Evolutionary conservation across 2,797 vertebrate species (phyloP).

Genomic region (Petrocephalus sullivani): DNA sequence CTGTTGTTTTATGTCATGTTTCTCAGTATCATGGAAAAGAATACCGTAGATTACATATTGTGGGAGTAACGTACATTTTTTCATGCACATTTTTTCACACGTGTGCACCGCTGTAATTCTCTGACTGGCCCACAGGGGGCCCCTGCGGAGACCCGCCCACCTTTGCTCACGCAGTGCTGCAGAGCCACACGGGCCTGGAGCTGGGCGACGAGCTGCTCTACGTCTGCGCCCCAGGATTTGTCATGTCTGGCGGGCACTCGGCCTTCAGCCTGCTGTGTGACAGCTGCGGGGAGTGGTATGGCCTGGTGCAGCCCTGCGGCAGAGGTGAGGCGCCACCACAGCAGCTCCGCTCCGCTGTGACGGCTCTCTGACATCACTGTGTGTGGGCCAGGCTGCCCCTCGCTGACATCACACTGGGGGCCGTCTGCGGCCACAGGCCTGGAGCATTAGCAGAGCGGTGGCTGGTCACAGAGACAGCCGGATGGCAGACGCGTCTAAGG

Average conservation of each 20-base stretch:
- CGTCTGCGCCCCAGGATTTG: constrained; percentile 69
- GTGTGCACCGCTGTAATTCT: not conserved
- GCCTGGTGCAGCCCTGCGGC: constrained; percentile 79
- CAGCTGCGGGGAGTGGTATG: constrained; percentile 94
- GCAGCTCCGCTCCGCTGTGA: not conserved
- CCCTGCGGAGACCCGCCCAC: constrained; percentile 81
- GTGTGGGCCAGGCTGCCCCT: not conserved
- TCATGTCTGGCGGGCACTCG: constrained; percentile 61
- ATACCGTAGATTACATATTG: not conserved
- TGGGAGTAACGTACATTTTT: not conserved
- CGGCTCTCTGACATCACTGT: not conserved
- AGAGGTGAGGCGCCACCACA: constrained; percentile 66
- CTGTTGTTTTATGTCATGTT: not conserved
- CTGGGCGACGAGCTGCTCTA: constrained; percentile 88
- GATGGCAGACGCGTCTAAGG: not conserved
- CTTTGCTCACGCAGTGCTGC: constrained; percentile 79
- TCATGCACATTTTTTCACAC: not conserved
- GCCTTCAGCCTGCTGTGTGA: constrained; percentile 86
- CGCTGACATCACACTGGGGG: not conserved
- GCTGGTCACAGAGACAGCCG: not conserved
- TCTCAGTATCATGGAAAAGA: not conserved
- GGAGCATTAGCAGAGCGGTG: not conserved
- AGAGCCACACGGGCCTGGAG: constrained; percentile 75
- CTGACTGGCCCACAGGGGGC: not conserved
- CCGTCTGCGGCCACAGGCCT: not conserved